Percentiles rank a stretch among this genome's conserved stretches.
Evolutionary conservation across 1,140 invertebrate species (phyloP).

Genomic region (Glossosoma conforme): DNA sequence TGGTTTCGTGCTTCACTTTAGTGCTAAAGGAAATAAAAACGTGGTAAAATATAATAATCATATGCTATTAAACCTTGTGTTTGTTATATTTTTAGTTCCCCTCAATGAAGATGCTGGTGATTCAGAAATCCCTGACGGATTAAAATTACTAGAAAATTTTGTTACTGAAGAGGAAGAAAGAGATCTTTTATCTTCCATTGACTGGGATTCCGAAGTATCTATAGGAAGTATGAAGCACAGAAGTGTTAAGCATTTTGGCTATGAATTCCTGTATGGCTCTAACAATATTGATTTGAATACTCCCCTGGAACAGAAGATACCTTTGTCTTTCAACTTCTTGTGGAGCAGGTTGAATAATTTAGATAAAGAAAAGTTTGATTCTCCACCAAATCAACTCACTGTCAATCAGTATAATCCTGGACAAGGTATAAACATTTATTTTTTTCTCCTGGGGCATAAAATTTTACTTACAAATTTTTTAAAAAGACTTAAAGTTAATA

Average conservation of each 20-base stretch:
- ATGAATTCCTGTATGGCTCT: slow-evolving; percentile 84
- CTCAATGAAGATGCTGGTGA: slow-evolving; percentile 32
- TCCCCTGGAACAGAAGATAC: slow-evolving; percentile 66
- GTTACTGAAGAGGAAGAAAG: slow-evolving; percentile 67
- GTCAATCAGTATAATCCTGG: slow-evolving; percentile 89
- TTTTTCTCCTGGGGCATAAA: background rate
- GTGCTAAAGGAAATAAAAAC: no score
- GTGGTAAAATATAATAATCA: no score
- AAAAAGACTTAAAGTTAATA: background rate
- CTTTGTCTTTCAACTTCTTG: slow-evolving; percentile 62
- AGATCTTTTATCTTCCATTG: slow-evolving; percentile 57
- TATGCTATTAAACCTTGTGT: no score
- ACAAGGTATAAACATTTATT: slow-evolving; percentile 60
- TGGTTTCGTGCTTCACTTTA: no score
- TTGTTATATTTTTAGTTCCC: slow-evolving; percentile 35
- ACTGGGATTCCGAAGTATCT: slow-evolving; percentile 50
- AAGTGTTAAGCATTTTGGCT: slow-evolving; percentile 89
- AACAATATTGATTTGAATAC: slow-evolving; percentile 79
- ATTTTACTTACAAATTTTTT: background rate
- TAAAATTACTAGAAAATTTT: slow-evolving; percentile 71
- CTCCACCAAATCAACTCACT: slow-evolving; percentile 84
- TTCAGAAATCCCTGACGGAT: slow-evolving; percentile 58
- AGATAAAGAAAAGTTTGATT: slow-evolving; percentile 39
- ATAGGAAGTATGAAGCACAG: slow-evolving; percentile 71
- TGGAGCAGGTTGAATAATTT: slow-evolving; percentile 56